Conservation (phyloP, 2,888 invertebrate genomes). For the Dastarcus helophoroides region DNA sequence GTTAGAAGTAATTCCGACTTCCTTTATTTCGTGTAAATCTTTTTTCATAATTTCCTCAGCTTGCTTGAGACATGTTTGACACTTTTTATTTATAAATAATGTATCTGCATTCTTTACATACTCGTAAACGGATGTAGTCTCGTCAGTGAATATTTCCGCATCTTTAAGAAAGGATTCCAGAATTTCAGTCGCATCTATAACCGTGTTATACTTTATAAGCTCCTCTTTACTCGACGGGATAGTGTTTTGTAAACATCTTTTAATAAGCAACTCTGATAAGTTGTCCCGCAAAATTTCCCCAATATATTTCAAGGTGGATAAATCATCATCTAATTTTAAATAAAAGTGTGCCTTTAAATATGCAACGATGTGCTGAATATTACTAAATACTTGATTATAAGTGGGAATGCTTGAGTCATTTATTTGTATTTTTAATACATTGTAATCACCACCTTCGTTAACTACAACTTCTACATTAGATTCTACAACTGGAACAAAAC, state of each 20-base stretch:
- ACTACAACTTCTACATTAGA: constrained; percentile 37
- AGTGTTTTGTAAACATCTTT: constrained; percentile 62
- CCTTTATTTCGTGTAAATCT: constrained; percentile 64
- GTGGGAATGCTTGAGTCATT: constrained; percentile 36
- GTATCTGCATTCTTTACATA: constrained; percentile 65
- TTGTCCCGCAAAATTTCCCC: constrained; percentile 45
- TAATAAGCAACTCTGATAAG: constrained; percentile 54
- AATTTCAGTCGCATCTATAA: constrained; percentile 50
- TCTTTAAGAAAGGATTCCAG: constrained; percentile 53
- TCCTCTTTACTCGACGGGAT: constrained; percentile 67
- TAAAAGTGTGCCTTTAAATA: constrained; percentile 48
- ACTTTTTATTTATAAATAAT: constrained; percentile 65
- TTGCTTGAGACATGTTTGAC: constrained; percentile 54
- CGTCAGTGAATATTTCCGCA: constrained; percentile 46
- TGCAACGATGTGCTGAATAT: constrained; percentile 44
- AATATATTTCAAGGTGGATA: constrained; percentile 43
- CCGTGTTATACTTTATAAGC: constrained; percentile 48
- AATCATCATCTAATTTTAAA: constrained; percentile 35
- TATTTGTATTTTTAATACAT: constrained; percentile 28
- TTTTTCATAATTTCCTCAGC: constrained; percentile 66
- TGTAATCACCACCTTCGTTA: constrained; percentile 27
- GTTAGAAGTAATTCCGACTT: constrained; percentile 39
- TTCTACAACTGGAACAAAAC: constrained; percentile 48
- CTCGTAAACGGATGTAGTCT: constrained; percentile 48
- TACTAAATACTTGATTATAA: constrained; percentile 44